Percentiles rank a stretch among this genome's conserved stretches.
Conservation (phyloP, 2,113 vertebrate genomes). For the Baryphthengus martii region DNA sequence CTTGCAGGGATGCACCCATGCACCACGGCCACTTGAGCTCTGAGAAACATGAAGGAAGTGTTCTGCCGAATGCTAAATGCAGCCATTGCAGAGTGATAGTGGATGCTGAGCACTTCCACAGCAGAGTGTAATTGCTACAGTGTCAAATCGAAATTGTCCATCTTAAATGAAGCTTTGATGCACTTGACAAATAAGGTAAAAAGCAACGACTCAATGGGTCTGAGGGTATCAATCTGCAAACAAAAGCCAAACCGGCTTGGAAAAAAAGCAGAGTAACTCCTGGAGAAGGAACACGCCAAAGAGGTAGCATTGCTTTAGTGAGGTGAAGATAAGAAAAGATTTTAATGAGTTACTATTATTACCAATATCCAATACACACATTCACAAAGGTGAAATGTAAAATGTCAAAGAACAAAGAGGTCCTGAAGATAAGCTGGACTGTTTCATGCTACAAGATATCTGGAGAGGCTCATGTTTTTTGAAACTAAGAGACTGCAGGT, state of each 20-base stretch:
- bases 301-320: background rate
- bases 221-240: constrained; percentile 65
- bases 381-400: background rate
- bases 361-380: background rate
- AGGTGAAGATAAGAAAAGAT: background rate
- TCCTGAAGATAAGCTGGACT: background rate
- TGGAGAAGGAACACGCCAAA: background rate
- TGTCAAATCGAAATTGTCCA: constrained; percentile 46
- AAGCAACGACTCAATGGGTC: constrained; percentile 57
- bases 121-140: constrained; percentile 48
- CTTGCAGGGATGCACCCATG: constrained; percentile 37
- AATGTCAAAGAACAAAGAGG: background rate
- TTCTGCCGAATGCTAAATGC: constrained; percentile 13
- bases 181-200: constrained; percentile 55
- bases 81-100: constrained; percentile 57
- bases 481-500: background rate
- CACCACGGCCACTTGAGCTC: constrained; percentile 46
- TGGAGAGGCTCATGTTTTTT: background rate
- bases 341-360: background rate
- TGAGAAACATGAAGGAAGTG: constrained; percentile 30
- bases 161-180: constrained; percentile 14
- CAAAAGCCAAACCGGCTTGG: constrained; percentile 46
- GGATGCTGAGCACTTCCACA: constrained; percentile 45
- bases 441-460: background rate
- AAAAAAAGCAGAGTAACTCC: background rate